phyloP scores from a whole-genome alignment of 2,888 invertebrate species.

The Hesperia comma region DNA sequence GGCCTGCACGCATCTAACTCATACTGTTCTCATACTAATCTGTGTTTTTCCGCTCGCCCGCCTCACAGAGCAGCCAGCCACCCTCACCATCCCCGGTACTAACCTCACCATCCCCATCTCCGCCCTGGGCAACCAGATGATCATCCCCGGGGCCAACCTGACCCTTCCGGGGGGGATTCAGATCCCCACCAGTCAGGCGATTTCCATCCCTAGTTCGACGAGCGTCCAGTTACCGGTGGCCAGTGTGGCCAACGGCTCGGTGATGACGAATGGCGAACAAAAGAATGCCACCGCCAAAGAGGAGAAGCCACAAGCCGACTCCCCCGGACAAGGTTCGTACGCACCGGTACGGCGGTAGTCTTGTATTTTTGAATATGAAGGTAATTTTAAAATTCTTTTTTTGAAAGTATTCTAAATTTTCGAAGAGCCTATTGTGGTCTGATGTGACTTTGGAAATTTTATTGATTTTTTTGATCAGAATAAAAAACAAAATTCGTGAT shows the following conservation, averaged over 20 bases:
- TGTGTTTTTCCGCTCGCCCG: slow-evolving; percentile 64
- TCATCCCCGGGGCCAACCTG: slow-evolving; percentile 83
- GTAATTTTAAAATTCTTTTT: neutral
- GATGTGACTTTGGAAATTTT: too few species aligned
- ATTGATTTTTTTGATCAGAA: too few species aligned
- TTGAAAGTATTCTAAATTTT: too few species aligned
- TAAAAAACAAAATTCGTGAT: too few species aligned
- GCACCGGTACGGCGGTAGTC: neutral
- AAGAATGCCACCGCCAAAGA: slow-evolving; percentile 76
- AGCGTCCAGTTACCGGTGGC: slow-evolving; percentile 52
- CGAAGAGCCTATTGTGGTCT: too few species aligned
- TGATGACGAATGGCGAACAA: slow-evolving; percentile 63
- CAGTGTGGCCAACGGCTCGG: slow-evolving; percentile 44
- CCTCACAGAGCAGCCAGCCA: slow-evolving; percentile 79
- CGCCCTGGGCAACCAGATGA: slow-evolving; percentile 78
- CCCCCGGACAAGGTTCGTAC: slow-evolving; percentile 31
- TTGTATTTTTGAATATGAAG: slow-evolving; percentile 3
- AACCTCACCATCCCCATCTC: slow-evolving; percentile 85
- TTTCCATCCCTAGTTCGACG: slow-evolving; percentile 61
- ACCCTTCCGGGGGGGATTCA: slow-evolving; percentile 59
- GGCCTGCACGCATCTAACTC: slow-evolving; percentile 49
- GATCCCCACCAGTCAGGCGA: slow-evolving; percentile 56
- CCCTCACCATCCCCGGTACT: slow-evolving; percentile 85
- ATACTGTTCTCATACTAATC: slow-evolving; percentile 74
- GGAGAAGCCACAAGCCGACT: slow-evolving; percentile 40